Base-by-base conservation (phyloP, 64 coral and sea anemone species). In the Orbicella faveolata region DNA sequence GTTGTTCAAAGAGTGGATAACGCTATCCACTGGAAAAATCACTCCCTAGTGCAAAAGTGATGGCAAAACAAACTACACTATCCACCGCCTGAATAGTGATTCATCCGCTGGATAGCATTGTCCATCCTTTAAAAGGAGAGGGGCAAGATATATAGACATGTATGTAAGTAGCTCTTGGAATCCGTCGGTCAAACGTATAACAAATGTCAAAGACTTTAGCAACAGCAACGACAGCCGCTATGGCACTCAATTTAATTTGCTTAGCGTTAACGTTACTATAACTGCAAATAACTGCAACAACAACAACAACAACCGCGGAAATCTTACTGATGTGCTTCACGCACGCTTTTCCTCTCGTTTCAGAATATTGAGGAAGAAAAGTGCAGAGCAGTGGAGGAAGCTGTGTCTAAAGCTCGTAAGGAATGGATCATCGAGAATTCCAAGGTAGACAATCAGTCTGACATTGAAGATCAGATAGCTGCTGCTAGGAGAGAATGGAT, bases 401-500 rank as follows among this genome's bases (percentile, higher is more conserved):
- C 73, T 12, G 14, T 88, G 17, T 68, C 52, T 61, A 87, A 59
- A 53, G 90, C 90, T 70, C 63, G 76, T 7, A 74, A 73, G 62
- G 90, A 92, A 76, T 92, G 90, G 90, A 48, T 23, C 34, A 34
- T 30, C 2, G 30, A 88, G 16, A 52, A 53, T 20, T 16, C 35
- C 44, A 48, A 6, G 44, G 7, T 6, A 6, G 37, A 44, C 30
- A 76, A 76, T 35, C 75, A 76, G 23, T 44, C 37, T n/a, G 39
- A 79, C 52, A 19, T 92, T 68, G 90, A 67, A 54, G 75, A 87
- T 23, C 23, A 73, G 21, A 33, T 92, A 63, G 84, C 80, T 82
- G 34, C 53, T 14, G 77, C 88, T 1, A 87, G 30, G 33, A 55
- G 34, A 73, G 78, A 93, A 23, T 93, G 87, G 88, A 68, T 79